phyloP scores from a whole-genome alignment of 2,113 vertebrate genomes.

The Mungos mungo region DNA sequence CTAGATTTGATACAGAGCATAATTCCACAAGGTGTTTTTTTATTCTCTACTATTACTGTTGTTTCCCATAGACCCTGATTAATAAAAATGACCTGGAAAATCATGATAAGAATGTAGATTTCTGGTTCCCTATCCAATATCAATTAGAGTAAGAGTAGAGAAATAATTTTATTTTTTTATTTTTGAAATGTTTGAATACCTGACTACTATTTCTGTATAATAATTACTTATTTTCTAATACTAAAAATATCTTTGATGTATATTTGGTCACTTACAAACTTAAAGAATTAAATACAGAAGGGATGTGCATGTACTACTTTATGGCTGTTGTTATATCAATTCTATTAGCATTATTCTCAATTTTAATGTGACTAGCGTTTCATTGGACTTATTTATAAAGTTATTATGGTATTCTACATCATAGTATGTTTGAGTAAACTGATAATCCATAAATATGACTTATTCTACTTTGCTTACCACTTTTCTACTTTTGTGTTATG shows the following conservation, averaged over 20 bases:
- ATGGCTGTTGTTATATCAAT: not conserved
- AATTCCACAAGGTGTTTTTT: not conserved
- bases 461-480: not conserved
- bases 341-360: not conserved
- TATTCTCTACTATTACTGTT: not conserved
- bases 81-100: not conserved
- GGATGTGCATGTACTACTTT: not conserved
- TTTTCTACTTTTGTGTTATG: slow-evolving; percentile 18
- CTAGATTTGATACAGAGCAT: not conserved
- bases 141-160: not conserved
- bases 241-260: not conserved
- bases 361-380: not conserved
- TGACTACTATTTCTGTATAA: not conserved
- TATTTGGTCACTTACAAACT: not conserved
- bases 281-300: not conserved
- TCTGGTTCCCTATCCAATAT: not conserved
- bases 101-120: not conserved
- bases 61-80: not conserved
- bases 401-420: not conserved
- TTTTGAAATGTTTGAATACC: not conserved
- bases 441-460: not conserved
- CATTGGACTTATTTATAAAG: not conserved
- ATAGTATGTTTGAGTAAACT: not conserved
- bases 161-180: not conserved
- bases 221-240: not conserved